Percentiles rank a stretch among this genome's conserved stretches.
Conservation (phyloP, 2,888 invertebrate species). For the Melanargia galathea region DNA sequence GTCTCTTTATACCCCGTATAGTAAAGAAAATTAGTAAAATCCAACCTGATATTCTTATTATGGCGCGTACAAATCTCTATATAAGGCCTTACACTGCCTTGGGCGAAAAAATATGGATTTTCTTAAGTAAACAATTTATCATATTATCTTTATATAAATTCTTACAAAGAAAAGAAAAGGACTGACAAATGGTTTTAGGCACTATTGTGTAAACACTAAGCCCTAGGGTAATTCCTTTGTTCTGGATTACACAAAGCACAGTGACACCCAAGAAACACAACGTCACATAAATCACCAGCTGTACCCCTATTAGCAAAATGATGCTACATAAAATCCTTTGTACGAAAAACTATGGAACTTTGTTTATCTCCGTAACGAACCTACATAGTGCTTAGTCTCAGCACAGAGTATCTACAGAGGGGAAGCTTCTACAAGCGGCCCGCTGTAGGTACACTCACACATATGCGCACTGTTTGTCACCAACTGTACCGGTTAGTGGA, state of each 20-base stretch:
- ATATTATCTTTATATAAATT: not conserved
- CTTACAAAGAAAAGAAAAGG: not conserved
- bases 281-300: constrained; percentile 19
- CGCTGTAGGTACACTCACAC: too few relatives aligned
- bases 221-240: constrained; percentile 8
- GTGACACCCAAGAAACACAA: constrained; percentile 11
- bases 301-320: constrained; percentile 19
- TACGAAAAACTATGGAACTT: constrained; percentile 16
- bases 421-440: too few relatives aligned
- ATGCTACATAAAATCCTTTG: constrained; percentile 23
- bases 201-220: constrained; percentile 4
- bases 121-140: not conserved
- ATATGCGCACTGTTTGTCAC: too few relatives aligned
- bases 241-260: constrained; percentile 6
- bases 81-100: not conserved
- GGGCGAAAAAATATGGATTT: not conserved
- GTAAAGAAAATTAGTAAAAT: too few relatives aligned
- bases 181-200: constrained; percentile 6
- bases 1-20: too few relatives aligned
- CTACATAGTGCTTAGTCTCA: too few relatives aligned
- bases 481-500: too few relatives aligned
- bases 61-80: too few relatives aligned
- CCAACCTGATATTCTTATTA: too few relatives aligned
- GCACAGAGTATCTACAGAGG: too few relatives aligned
- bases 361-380: constrained; percentile 4